Percentiles rank a stretch among this genome's conserved stretches.
phyloP scores from a whole-genome alignment of 1,140 invertebrate species.

The Harlomillsia oculata region DNA sequence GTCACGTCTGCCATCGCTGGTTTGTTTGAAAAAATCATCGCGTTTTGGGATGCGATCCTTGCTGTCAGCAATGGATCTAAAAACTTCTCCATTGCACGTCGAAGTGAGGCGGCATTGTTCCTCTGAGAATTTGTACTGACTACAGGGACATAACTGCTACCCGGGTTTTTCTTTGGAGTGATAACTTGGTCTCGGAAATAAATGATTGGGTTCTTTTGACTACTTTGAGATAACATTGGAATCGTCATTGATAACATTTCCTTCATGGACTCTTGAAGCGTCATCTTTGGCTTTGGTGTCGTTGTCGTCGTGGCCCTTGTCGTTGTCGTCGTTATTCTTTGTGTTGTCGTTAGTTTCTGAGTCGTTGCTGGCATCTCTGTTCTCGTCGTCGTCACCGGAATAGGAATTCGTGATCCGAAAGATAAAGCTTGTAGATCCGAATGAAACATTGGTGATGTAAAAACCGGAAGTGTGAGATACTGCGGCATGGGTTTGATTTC shows the following conservation, averaged over 20 bases:
- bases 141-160: background rate
- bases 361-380: no score
- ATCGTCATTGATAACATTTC: conserved; percentile 1
- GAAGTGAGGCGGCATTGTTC: background rate
- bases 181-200: background rate
- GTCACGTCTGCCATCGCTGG: background rate
- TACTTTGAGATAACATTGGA: background rate
- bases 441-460: no score
- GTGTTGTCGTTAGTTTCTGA: no score
- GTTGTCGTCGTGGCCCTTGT: background rate
- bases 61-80: background rate
- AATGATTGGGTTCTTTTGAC: conserved; percentile 1
- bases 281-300: background rate
- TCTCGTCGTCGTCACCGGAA: no score
- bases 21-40: background rate
- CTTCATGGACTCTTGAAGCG: background rate
- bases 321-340: background rate
- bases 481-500: no score
- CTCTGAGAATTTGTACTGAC: background rate
- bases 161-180: background rate
- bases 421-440: no score
- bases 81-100: background rate
- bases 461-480: no score
- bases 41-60: background rate
- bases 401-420: no score